Base-by-base conservation (phyloP, 2,113 vertebrate genomes). In the Lanius ludovicianus region DNA sequence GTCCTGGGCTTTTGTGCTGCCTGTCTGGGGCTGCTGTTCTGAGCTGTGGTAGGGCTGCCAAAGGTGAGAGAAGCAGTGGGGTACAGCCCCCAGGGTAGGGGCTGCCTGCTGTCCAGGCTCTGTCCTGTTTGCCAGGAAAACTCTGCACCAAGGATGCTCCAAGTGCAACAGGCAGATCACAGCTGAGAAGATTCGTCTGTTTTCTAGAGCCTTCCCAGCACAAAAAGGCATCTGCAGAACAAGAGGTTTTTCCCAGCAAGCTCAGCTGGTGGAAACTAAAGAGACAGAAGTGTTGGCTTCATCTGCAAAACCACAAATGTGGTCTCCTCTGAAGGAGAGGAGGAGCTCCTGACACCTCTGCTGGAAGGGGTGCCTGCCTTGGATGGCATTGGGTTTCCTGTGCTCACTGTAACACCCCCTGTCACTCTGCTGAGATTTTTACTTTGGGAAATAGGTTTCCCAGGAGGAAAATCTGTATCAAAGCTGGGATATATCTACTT, bases 331-430 rank as follows among this genome's bases (percentile, higher is more conserved):
- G 49, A 5, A 42, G 33, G 35, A 3, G 30, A 13, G 0, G 9
- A 14, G 44, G 50, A 28, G 27, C 7, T 47, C n/a, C 25, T 42
- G 62, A 30, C 60, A 15, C 15, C 21, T 24, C 49, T 82, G 35
- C 89, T 74, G 56, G 55, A 37, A 41, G 46, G 27, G 39, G 9
- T n/a, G 21, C 2, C 0, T 13, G 60, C 46, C 56, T 67, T 12
- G 42, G 47, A 2, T 59, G 62, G 47, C 22, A 2, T 0, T 3
- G 10, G 1, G 59, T 89, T 22, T 24, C 14, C 3, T 6, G 65
- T 22, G 27, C 47, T 68, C n/a, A 1, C 25, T 27, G 2, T 3
- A 6, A 11, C 46, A 41, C 10, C 37, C 47, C 2, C 44, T 33
- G 0, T 20, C 49, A 24, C 53, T 5, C 0, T 7, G 5, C 33